A percentile compares a stretch with the other conserved stretches of the same genome.
phyloP scores from a whole-genome alignment of 2,888 invertebrate genomes.

The Eupithecia centaureata region DNA sequence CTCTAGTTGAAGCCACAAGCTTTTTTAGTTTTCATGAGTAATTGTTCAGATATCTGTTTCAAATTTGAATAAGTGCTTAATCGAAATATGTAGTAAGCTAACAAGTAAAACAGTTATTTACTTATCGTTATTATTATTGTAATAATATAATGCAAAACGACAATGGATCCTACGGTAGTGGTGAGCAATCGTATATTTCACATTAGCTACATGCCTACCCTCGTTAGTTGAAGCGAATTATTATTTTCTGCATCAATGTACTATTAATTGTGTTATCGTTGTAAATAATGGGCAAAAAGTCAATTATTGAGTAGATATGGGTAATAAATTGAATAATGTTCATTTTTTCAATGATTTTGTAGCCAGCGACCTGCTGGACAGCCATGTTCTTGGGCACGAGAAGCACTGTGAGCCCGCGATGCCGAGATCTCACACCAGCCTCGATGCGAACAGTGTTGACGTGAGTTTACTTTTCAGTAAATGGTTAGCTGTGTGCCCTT shows the following conservation, averaged over 20 bases:
- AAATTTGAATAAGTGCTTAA: conserved; percentile 1
- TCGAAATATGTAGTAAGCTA: neutral
- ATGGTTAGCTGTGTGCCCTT: neutral
- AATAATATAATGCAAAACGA: conserved; percentile 72
- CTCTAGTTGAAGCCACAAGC: conserved; percentile 48
- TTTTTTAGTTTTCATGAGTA: conserved; percentile 40
- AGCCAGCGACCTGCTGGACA: conserved; percentile 81
- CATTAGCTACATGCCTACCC: conserved; percentile 59
- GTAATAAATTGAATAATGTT: conserved; percentile 75
- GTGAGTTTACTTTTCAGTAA: conserved; percentile 60
- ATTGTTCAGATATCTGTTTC: conserved; percentile 11
- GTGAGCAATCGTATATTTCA: conserved; percentile 62
- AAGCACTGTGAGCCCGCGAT: conserved; percentile 69
- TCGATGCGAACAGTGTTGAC: conserved; percentile 79
- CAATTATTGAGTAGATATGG: conserved; percentile 75
- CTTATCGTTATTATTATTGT: conserved; percentile 5
- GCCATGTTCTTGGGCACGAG: conserved; percentile 78
- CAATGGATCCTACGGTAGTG: conserved; percentile 75
- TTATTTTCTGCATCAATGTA: conserved; percentile 54
- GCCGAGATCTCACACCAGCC: conserved; percentile 75
- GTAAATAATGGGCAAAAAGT: conserved; percentile 66
- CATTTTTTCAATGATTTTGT: conserved; percentile 71
- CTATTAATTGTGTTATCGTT: conserved; percentile 64
- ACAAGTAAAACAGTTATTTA: neutral
- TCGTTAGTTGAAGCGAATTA: conserved; percentile 51